Base-by-base conservation (phyloP, 2,888 invertebrate species). In the Acanthosepion pharaonis region DNA sequence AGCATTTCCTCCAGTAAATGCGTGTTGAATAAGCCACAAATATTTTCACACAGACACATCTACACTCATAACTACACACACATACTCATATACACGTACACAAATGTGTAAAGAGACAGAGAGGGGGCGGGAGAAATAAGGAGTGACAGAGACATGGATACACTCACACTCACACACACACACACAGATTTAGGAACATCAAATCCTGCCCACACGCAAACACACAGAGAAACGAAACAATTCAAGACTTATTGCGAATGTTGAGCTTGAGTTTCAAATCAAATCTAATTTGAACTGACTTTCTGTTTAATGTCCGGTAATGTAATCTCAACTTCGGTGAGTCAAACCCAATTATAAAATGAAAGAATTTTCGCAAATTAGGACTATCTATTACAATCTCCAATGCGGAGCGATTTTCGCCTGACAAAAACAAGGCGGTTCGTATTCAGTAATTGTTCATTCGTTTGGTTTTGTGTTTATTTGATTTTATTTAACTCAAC, bases 301-400 rank as follows among this genome's bases (percentile, higher is more conserved):
- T 33, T 78, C 78, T 78, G 78, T 78, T 78, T 78, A 78, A 78
- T 78, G 78, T 78, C 78, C 33, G 33, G 78, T 78, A 78, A 78
- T 18, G 78, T 78, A 78, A 78, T 78, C 78, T n/a, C 78, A 78
- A n/a, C 33, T 78, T 78, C 33, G n/a, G n/a, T 33, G 78, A 78
- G 78, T 15, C 78, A 33, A 78, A 78, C 33, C 78, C 33, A 78
- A 78, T 78, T 78, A 78, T n/a, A 78, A 78, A 78, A 33, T 33
- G n/a, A 11, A 78, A 78, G 78, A 78, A 78, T 78, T 78, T 33
- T 78, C 78, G n/a, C 78, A 78, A 78, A 78, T 78, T 78, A 78
- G 78, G 78, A 78, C 78, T 78, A 78, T 78, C 78, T 78, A 78
- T 78, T 78, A 78, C 78, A 78, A 78, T 78, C 78, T 78, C 15